A percentile compares a stretch with the other conserved stretches of the same genome.
phyloP scores from a whole-genome alignment of 1,140 invertebrate genomes.

The Cecropterus lyciades region DNA sequence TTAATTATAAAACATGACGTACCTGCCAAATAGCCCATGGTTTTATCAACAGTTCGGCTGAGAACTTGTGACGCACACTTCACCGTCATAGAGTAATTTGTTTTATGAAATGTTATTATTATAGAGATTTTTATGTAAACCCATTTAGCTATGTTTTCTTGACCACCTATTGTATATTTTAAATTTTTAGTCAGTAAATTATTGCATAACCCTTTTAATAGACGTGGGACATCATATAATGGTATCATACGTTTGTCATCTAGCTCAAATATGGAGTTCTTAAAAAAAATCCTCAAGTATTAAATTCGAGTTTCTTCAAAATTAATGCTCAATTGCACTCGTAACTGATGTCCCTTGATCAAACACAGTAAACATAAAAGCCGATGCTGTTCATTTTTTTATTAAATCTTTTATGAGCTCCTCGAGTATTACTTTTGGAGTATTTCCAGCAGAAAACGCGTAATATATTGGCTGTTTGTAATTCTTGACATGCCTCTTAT shows the following conservation, averaged over 20 bases:
- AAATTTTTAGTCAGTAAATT: conserved; percentile 45
- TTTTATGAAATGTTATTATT: conserved; percentile 30
- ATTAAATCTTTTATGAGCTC: conserved; percentile 38
- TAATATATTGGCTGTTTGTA: conserved; percentile 59
- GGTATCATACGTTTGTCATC: conserved; percentile 36
- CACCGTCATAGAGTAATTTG: too few relatives aligned
- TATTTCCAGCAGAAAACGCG: conserved; percentile 37
- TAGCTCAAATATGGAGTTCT: conserved; percentile 29
- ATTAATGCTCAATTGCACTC: conserved; percentile 39
- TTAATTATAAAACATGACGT: too few relatives aligned
- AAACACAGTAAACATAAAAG: conserved; percentile 42
- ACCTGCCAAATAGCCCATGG: conserved; percentile 40
- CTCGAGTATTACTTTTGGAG: conserved; percentile 24
- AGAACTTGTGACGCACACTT: conserved; percentile 39
- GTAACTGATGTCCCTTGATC: conserved; percentile 44
- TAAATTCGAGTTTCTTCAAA: conserved; percentile 19
- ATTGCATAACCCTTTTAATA: conserved; percentile 42
- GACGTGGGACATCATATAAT: conserved; percentile 40
- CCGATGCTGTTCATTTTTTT: conserved; percentile 35
- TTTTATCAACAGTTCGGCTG: conserved; percentile 31
- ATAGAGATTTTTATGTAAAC: conserved; percentile 32
- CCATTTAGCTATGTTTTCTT: conserved; percentile 37
- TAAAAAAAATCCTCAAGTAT: conserved; percentile 15
- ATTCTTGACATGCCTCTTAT: conserved; percentile 49
- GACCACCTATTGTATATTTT: conserved; percentile 5